These are phyloP conservation scores for Limnodromus scolopaceus DNA, from an alignment of 2,797 vertebrate species.

Conservation along the genomic window DNA sequence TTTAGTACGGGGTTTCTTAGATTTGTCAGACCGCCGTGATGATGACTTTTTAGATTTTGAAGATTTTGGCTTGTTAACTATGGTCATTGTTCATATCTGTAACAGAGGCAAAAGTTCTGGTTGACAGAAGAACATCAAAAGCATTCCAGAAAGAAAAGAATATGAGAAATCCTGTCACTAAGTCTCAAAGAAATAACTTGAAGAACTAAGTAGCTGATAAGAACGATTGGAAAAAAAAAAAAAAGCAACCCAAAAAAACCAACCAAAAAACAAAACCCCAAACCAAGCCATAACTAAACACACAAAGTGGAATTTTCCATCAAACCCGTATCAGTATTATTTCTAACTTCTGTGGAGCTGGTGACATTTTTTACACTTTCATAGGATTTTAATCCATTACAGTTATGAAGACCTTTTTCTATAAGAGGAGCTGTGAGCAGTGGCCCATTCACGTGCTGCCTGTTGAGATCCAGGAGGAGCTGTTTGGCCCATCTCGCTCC, in stretches of 20 bases:
- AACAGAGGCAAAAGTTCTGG: constrained; percentile 25
- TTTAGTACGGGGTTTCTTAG: constrained; percentile 85
- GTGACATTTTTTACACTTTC: background rate
- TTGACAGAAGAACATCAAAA: background rate
- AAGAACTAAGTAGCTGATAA: background rate
- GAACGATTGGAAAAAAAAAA: background rate
- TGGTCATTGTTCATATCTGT: constrained; percentile 98
- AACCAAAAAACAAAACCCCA: background rate
- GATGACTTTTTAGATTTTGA: constrained; percentile 91
- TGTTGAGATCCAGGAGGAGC: background rate
- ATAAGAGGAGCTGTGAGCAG: background rate
- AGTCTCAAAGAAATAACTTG: background rate
- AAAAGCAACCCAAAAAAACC: background rate
- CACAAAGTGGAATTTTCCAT: background rate
- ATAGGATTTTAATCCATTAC: background rate
- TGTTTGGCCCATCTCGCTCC: background rate
- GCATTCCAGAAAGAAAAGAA: background rate
- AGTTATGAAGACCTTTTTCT: background rate
- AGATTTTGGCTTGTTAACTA: constrained; percentile 97
- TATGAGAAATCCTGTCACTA: background rate
- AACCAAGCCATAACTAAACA: background rate
- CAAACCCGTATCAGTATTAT: background rate
- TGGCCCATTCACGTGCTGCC: background rate
- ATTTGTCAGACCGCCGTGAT: constrained; percentile 80
- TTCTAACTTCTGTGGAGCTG: background rate